Evolutionary conservation across 1,140 invertebrate species (phyloP).

Genomic region (Drosophila insularis): DNA sequence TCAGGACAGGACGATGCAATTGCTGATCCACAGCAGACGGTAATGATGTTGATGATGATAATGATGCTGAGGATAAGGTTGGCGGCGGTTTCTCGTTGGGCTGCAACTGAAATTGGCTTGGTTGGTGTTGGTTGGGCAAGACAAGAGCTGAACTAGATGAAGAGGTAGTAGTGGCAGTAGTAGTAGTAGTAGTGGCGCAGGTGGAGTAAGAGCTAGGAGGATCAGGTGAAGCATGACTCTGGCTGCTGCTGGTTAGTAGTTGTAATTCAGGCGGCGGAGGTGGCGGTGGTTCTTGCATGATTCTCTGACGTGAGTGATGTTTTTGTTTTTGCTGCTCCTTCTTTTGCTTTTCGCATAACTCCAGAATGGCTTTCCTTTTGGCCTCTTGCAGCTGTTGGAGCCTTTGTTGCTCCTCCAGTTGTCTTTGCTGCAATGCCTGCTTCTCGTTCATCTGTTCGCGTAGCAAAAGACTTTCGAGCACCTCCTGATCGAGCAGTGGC

Average conservation of each 20-base stretch:
- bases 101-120: conserved; percentile 69
- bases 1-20: conserved; percentile 81
- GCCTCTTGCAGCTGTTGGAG: conserved; percentile 49
- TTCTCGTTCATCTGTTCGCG: conserved; percentile 41
- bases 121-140: conserved; percentile 34
- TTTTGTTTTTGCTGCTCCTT: conserved; percentile 26
- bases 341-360: conserved; percentile 67
- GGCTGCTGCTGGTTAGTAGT: conserved; percentile 23
- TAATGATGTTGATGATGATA: conserved; percentile 8
- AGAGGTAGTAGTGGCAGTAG: conserved; percentile 8
- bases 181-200: not conserved
- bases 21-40: conserved; percentile 57
- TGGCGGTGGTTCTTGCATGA: conserved; percentile 34
- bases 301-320: conserved; percentile 17
- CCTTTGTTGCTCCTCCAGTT: conserved; percentile 41
- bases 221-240: conserved; percentile 14
- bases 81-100: conserved; percentile 19
- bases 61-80: not conserved
- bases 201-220: not conserved
- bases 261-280: conserved; percentile 31
- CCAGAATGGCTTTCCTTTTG: conserved; percentile 42
- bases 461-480: conserved; percentile 43
- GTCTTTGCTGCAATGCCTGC: conserved; percentile 44
- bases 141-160: conserved; percentile 26
- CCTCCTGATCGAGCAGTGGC: conserved; percentile 51